These are phyloP conservation scores for Podarcis lilfordi DNA, from an alignment of 2,797 vertebrate species.

Conservation along the genomic window DNA sequence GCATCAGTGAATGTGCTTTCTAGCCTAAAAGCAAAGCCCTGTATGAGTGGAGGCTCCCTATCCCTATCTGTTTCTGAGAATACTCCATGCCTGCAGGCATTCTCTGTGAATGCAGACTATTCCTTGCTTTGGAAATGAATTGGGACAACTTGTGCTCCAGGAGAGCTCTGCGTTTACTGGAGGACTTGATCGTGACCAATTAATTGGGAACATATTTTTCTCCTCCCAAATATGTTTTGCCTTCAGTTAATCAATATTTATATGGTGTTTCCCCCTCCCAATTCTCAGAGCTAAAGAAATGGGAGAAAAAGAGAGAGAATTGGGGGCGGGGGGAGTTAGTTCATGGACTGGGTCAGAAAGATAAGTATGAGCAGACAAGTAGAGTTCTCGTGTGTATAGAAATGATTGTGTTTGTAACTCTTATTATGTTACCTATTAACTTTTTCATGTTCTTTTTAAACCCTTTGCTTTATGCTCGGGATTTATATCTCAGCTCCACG, in stretches of 20 bases:
- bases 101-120: neutral
- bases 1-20: neutral
- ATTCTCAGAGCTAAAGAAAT: neutral
- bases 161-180: neutral
- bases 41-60: neutral
- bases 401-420: neutral
- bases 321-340: too few relatives aligned
- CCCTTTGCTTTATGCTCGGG: slow-evolving; percentile 15
- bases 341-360: neutral
- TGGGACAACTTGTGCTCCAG: neutral
- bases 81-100: neutral
- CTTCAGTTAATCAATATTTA: neutral
- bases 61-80: neutral
- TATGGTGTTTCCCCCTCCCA: neutral
- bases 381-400: neutral
- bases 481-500: slow-evolving; percentile 23
- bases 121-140: neutral
- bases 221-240: neutral
- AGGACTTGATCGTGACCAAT: neutral
- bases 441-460: slow-evolving; percentile 12
- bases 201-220: neutral
- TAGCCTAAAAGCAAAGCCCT: neutral
- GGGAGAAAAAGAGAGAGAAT: neutral
- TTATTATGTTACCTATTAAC: neutral
- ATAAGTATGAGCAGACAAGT: accelerated